Evolutionary conservation across 2,113 vertebrate genomes (phyloP).

Genomic region (Alaudala cheleensis): DNA sequence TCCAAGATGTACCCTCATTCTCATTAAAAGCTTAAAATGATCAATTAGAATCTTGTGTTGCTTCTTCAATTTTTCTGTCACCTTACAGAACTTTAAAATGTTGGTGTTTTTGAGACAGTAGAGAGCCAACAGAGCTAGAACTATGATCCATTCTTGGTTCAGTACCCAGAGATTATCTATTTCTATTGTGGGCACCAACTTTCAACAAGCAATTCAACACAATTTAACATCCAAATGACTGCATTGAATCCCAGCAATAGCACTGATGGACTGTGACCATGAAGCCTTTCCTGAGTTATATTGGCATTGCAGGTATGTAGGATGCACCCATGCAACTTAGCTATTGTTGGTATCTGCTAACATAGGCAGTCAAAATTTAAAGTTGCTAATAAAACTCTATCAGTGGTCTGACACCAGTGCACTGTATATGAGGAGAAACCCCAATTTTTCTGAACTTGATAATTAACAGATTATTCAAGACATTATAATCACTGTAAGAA

Average conservation of each 20-base stretch:
- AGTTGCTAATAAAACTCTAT: background rate
- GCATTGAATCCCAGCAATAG: background rate
- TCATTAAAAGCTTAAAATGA: conserved; percentile 62
- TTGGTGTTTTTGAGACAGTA: background rate
- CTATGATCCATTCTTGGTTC: background rate
- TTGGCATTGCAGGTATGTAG: background rate
- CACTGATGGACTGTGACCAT: background rate
- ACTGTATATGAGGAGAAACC: background rate
- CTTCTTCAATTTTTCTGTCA: background rate
- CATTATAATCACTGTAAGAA: background rate
- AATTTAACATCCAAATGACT: background rate
- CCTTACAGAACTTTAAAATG: background rate
- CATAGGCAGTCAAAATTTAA: background rate
- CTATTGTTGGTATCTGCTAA: background rate
- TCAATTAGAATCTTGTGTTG: conserved; percentile 26
- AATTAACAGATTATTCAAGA: background rate
- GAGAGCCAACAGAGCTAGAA: background rate
- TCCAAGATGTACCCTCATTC: conserved; percentile 41
- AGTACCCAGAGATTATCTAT: background rate
- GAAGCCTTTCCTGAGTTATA: background rate
- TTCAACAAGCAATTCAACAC: background rate
- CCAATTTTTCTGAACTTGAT: background rate
- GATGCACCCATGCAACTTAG: background rate
- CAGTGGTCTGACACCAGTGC: background rate
- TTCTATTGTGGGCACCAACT: background rate